Base-by-base conservation (phyloP, 2,113 vertebrate genomes). In the Spizaetus ornatus region DNA sequence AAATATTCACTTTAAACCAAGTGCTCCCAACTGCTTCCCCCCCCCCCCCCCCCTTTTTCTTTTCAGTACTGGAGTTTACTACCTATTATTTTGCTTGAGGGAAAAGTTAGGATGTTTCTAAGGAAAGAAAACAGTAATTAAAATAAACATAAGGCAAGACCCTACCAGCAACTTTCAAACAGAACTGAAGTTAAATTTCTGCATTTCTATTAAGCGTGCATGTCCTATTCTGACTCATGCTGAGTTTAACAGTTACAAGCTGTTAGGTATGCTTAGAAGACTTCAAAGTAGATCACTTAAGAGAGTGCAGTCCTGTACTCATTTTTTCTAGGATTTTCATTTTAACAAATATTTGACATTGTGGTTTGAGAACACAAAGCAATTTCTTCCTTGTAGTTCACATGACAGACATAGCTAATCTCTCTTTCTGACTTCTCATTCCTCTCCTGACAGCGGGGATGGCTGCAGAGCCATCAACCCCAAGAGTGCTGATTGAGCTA, bases 331-430 rank as follows among this genome's bases (percentile, higher is more conserved):
- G n/a, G 59, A 43, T 80, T 76, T 93, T 63, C 8, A 48, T 90
- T 87, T 90, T 79, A 89, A 87, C 11, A 43, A 78, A 34, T 86
- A 74, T 81, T 89, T 94, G 83, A 63, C 50, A 9, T 23, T 40
- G 61, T 65, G 36, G 12, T 82, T 87, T 94, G 56, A 95, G 82
- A 92, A 74, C 34, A 84, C 27, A 50, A 71, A 81, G 25, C 17
- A 53, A 65, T 87, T 79, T 94, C 32, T 80, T 82, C 22, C 21
- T 67, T 38, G 25, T 58, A 38, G 95, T 95, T 92, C 53, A 62
- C 43, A 70, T 62, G 81, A 74, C 8, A 77, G 82, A 61, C n/a
- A 21, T 10, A 82, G 29, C 25, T 93, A 50, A 63, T 90, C 71
- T 58, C n/a, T 71, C 55, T 45, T 91, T 59, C 52, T 89, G 81